Evolutionary conservation across 1,140 invertebrate species (phyloP).

Genomic region (Radopholus similis): DNA sequence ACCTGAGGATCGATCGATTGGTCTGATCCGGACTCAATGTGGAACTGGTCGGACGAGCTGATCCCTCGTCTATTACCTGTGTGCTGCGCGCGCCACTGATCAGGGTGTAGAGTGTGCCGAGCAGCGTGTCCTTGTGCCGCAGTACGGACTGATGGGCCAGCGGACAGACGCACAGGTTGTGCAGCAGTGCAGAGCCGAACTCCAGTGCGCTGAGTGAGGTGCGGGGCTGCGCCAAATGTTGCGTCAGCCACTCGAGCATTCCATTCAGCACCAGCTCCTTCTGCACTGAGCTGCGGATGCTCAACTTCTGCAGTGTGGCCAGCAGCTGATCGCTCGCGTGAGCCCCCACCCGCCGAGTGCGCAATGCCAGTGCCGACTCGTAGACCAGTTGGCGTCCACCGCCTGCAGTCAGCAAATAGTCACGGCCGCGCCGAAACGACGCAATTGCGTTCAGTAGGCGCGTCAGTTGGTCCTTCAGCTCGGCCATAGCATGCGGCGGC

Average conservation of each 20-base stretch:
- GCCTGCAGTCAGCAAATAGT: slow-evolving; percentile 37
- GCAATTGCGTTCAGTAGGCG: slow-evolving; percentile 43
- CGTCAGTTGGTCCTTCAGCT: slow-evolving; percentile 43
- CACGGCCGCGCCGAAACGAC: slow-evolving; percentile 41
- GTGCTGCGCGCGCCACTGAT: not conserved
- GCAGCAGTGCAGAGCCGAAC: slow-evolving; percentile 42
- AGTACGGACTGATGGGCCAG: slow-evolving; percentile 45
- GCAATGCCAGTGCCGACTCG: slow-evolving; percentile 42
- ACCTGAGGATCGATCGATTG: no score
- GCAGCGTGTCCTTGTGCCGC: slow-evolving; percentile 37
- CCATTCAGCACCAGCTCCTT: slow-evolving; percentile 46
- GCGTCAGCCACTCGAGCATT: slow-evolving; percentile 48
- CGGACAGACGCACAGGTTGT: slow-evolving; percentile 44
- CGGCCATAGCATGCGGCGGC: not conserved
- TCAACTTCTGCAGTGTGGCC: slow-evolving; percentile 47
- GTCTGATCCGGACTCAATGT: no score
- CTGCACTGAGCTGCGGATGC: slow-evolving; percentile 38
- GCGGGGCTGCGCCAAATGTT: slow-evolving; percentile 18
- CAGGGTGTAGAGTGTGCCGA: slow-evolving; percentile 26
- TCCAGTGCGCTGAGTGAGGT: slow-evolving; percentile 34
- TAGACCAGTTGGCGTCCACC: slow-evolving; percentile 40
- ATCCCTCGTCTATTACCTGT: no score
- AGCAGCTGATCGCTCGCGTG: slow-evolving; percentile 39
- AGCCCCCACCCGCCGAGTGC: slow-evolving; percentile 30
- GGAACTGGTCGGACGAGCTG: no score